Percentiles rank a stretch among this genome's conserved stretches.
Conservation (phyloP, 2,888 invertebrate species). For the Eutolmus rufibarbis region DNA sequence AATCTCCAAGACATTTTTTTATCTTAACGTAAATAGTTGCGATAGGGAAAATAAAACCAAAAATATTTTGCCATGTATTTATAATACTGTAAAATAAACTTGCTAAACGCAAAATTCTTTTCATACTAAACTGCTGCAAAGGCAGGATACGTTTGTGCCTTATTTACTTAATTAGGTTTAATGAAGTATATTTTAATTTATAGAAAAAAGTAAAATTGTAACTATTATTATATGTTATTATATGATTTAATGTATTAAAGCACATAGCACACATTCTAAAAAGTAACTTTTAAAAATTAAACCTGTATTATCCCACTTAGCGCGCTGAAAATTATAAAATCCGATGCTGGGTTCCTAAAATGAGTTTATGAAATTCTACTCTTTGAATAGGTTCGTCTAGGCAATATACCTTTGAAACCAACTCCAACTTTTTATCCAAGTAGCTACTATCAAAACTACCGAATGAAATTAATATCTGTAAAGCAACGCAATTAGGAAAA, state of each 20-base stretch:
- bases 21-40: conserved; percentile 1
- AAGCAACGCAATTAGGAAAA: no score
- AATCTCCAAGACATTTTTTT: conserved; percentile 24
- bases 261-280: background rate
- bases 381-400: background rate
- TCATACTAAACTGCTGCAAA: conserved; percentile 9
- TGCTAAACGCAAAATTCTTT: conserved; percentile 8
- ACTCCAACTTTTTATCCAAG: no score
- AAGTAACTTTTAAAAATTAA: background rate
- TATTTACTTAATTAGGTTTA: conserved; percentile 45
- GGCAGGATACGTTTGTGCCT: conserved; percentile 43
- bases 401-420: no score
- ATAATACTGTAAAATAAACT: conserved; percentile 19
- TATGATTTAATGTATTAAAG: conserved; percentile 33
- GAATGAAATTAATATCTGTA: no score
- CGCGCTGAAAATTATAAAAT: background rate
- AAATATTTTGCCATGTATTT: conserved; percentile 35
- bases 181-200: conserved; percentile 38
- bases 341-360: background rate
- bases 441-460: no score
- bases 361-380: background rate
- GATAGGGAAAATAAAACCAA: conserved; percentile 26
- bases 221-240: conserved; percentile 27
- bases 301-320: background rate
- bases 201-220: conserved; percentile 27